Evolutionary conservation across 1,140 invertebrate genomes (phyloP), one percentile per base, ranked within the genome.

Genomic region (Platyscapa corneri): DNA sequence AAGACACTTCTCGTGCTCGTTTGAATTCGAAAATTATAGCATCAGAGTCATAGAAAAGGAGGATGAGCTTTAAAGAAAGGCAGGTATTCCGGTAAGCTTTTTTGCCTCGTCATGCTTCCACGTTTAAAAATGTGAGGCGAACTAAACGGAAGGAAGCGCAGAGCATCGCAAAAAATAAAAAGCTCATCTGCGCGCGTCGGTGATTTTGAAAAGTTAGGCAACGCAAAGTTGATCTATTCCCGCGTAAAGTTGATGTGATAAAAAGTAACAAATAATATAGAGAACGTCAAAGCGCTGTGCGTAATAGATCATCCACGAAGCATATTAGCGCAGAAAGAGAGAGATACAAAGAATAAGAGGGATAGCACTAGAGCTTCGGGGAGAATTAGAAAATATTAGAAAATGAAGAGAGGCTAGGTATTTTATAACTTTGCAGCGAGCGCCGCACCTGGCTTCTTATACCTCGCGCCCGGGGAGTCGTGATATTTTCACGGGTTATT

Each of bases 241-340:
- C 0, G 56, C 39, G 39, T 65, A 65, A 60, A 82, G 81, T 75
- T 82, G 46, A 14, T 32, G 49, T 49, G 67, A 34, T 72, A 30
- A 74, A 42, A 65, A 82, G 72, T 82, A 75, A 75, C 70, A 82
- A 75, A 65, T 82, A 72, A 65, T 49, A 60, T 37, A 49, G 42
- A 18, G 20, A 3, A 6, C 23, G 10, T 60, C 23, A 27, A 60
- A 60, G 10, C 27, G 3, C 2, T 56, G 18, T 20, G 2, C 18
- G 18, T 20, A n/a, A 56, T 56, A 56, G 2, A 14, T 23, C 1
- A 60, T 60, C 3, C 23, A 60, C 1, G 27, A 27, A 60, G 3
- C 2, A 60, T 27, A 6, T 3, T 14, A 60, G 10, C 20, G 14
- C 6, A 60, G 27, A 5, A 60, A 27, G 23, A 60, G 27, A 60